Evolutionary conservation across 2,888 invertebrate species (phyloP).

Genomic region (Fissipunctia ypsillon): DNA sequence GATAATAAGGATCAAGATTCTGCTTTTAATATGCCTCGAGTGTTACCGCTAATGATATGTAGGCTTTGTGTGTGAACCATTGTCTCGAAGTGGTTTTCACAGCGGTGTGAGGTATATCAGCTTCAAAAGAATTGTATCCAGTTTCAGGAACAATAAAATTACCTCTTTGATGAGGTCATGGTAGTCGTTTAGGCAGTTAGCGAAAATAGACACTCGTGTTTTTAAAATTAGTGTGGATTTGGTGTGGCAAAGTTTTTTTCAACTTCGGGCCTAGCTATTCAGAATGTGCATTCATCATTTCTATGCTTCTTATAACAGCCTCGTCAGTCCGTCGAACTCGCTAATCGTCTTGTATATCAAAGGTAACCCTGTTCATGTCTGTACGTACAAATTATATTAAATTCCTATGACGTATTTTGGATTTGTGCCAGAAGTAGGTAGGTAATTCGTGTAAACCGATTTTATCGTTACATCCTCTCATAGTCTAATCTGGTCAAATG

Average conservation of each 20-base stretch:
- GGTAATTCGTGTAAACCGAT: slow-evolving; percentile 7
- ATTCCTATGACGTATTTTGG: slow-evolving; percentile 34
- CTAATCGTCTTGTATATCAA: slow-evolving; percentile 20
- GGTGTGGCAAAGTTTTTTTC: neutral
- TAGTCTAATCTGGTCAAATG: slow-evolving; percentile 33
- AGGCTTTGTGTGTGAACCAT: neutral
- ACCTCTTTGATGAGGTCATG: neutral
- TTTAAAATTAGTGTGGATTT: neutral
- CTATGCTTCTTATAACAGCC: neutral
- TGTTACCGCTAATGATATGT: neutral
- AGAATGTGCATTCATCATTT: neutral
- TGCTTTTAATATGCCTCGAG: neutral
- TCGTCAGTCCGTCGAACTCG: neutral
- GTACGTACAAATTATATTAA: neutral
- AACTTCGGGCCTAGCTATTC: neutral
- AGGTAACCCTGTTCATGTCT: neutral
- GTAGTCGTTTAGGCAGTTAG: neutral
- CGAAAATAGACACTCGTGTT: neutral
- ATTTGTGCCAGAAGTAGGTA: slow-evolving; percentile 47
- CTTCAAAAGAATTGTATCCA: neutral
- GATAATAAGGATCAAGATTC: slow-evolving; percentile 2
- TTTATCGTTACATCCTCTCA: slow-evolving; percentile 30
- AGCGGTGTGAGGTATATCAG: neutral
- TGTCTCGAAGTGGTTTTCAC: neutral
- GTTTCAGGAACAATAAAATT: neutral